Evolutionary conservation across 2,888 invertebrate species (phyloP).

Genomic region (Hyposoter didymator): DNA sequence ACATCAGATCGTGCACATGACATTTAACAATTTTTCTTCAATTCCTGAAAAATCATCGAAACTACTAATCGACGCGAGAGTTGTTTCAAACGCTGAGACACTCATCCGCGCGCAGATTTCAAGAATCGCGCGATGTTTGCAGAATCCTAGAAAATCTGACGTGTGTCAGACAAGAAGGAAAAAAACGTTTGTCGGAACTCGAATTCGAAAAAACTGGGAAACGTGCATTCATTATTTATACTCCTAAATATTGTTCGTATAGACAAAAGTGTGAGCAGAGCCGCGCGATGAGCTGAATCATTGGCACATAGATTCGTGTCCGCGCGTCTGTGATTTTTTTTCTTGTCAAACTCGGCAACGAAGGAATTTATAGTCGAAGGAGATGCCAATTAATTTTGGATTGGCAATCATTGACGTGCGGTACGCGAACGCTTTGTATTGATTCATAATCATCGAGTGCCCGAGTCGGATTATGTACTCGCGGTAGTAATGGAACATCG

Average conservation of each 20-base stretch:
- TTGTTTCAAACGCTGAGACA: neutral
- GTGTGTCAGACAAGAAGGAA: neutral
- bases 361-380: conserved; percentile 21
- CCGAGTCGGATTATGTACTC: conserved; percentile 41
- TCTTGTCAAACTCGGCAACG: neutral
- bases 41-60: neutral
- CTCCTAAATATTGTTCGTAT: no score
- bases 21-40: neutral
- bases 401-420: conserved; percentile 43
- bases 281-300: neutral
- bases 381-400: conserved; percentile 34
- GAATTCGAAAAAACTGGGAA: neutral
- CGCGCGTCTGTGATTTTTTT: neutral
- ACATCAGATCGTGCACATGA: conserved; percentile 2
- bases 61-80: neutral
- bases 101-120: neutral
- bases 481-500: conserved; percentile 27
- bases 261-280: neutral
- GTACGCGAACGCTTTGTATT: conserved; percentile 46
- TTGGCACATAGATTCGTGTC: conserved; percentile 1
- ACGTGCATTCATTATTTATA: neutral
- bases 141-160: neutral
- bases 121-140: neutral
- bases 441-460: conserved; percentile 60
- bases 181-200: conserved; percentile 12